phyloP scores from a whole-genome alignment of 92 coral and sea anemone genomes.

The Meandrina meandrites region DNA sequence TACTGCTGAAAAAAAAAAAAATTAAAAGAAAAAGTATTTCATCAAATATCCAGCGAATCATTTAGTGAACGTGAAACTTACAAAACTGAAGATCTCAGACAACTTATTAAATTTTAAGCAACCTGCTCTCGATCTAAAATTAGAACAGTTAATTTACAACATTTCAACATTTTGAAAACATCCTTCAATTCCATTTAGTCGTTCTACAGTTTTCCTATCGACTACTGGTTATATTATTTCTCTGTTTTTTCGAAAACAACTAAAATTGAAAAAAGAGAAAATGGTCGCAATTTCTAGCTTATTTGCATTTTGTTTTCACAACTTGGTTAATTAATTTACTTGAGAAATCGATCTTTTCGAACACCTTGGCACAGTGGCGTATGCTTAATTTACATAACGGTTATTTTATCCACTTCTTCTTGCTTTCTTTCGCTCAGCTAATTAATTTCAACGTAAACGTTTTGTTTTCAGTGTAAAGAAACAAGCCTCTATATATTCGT shows the following conservation, averaged over 20 bases:
- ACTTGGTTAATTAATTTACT: background rate
- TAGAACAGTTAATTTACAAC: too few relatives aligned
- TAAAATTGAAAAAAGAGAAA: background rate
- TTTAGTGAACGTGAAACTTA: too few relatives aligned
- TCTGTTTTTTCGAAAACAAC: background rate
- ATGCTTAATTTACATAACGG: too few relatives aligned
- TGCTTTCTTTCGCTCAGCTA: background rate
- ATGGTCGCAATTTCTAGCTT: background rate
- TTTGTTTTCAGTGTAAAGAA: background rate
- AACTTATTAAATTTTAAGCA: too few relatives aligned
- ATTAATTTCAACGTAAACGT: background rate
- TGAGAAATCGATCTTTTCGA: background rate
- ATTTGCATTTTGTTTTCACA: background rate
- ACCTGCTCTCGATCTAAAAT: too few relatives aligned
- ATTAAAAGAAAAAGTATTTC: too few relatives aligned
- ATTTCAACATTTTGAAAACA: background rate
- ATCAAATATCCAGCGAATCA: too few relatives aligned
- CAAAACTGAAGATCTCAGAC: too few relatives aligned
- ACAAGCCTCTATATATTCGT: background rate
- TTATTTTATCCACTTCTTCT: background rate
- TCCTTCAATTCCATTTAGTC: too few relatives aligned
- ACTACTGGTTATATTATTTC: background rate
- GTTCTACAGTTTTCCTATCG: background rate
- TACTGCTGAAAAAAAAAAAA: too few relatives aligned
- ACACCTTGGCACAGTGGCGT: too few relatives aligned